Percentiles rank a stretch among this genome's conserved stretches.
phyloP scores from a whole-genome alignment of 2,113 vertebrate species.

The Potamarius usumacintae region DNA sequence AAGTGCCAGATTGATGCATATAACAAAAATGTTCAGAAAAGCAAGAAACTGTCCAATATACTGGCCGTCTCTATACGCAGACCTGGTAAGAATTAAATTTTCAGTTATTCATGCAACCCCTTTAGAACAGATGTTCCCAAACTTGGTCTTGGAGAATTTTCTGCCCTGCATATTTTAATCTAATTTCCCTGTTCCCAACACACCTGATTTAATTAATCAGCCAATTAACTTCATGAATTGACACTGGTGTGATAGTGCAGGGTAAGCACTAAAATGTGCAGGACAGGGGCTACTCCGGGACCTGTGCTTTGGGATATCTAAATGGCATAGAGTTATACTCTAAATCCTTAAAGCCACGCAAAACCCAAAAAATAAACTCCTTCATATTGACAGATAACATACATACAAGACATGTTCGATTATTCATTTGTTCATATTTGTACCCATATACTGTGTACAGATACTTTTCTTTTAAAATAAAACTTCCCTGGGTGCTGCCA shows the following conservation, averaged over 20 bases:
- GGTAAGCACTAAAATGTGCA: neutral
- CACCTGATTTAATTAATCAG: neutral
- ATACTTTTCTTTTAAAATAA: no score
- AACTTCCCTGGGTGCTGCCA: no score
- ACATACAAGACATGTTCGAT: no score
- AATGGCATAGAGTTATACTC: neutral
- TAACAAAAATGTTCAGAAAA: constrained; percentile 52
- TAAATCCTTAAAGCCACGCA: neutral
- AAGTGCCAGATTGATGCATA: constrained; percentile 74
- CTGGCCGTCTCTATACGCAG: constrained; percentile 67
- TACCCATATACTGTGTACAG: no score
- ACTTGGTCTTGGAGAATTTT: neutral
- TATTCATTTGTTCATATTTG: no score
- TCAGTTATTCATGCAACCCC: neutral
- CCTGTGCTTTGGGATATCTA: neutral
- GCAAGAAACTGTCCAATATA: constrained; percentile 60
- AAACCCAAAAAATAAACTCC: no score
- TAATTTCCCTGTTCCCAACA: neutral
- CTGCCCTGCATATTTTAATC: neutral
- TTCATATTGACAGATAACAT: no score
- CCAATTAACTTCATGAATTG: neutral
- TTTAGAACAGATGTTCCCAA: neutral
- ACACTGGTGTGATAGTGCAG: neutral
- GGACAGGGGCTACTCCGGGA: neutral
- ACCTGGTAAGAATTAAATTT: constrained; percentile 72